Evolutionary conservation across 2,113 vertebrate genomes (phyloP), one percentile per base, ranked within the genome.

Genomic region (Lepisosteus osseus): DNA sequence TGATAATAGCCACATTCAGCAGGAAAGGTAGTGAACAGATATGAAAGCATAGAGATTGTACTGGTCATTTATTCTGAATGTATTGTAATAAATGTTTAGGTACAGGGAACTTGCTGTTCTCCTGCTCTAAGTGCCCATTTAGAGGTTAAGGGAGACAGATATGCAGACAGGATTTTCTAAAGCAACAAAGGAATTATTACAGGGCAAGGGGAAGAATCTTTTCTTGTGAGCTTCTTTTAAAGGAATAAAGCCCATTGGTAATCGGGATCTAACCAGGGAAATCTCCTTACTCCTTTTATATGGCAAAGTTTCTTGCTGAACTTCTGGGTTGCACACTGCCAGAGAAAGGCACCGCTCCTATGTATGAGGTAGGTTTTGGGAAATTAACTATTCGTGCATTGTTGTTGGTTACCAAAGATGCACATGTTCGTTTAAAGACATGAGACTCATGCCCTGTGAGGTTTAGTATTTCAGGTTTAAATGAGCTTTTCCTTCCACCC

Each of bases 231-330:
- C 42, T 4, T 61, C 63, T 59, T 56, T 59, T 43, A 12, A 42
- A 75, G 63, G 68, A 17, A 44, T 63, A 70, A 42, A 65, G 61
- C 6, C 43, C 44, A 6, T 40, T n/a, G 29, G 57, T 51, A 45
- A 13, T 59, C 61, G 54, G 51, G 29, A 41, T 56, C 67, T 59
- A 12, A 41, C 66, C 44, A 54, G 72, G 71, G 54, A 61, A 54
- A 71, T 73, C 56, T 80, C 57, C 13, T 65, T 56, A 54, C 75
- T 72, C 68, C 79, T 86, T 56, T 78, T 86, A 79, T 82, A 94
- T 94, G 92, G 93, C 93, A 88, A 95, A 93, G 92, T 94, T 95
- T 87, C 88, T 95, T 68, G 80, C 91, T 14, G 93, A 92, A 80
- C 85, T 94, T 64, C 85, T 94, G 84, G 92, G 90, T 79, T 94